Evolutionary conservation across 2,888 invertebrate genomes (phyloP), one percentile per base, ranked within the genome.

Genomic region (Cylindroiulus punctatus): DNA sequence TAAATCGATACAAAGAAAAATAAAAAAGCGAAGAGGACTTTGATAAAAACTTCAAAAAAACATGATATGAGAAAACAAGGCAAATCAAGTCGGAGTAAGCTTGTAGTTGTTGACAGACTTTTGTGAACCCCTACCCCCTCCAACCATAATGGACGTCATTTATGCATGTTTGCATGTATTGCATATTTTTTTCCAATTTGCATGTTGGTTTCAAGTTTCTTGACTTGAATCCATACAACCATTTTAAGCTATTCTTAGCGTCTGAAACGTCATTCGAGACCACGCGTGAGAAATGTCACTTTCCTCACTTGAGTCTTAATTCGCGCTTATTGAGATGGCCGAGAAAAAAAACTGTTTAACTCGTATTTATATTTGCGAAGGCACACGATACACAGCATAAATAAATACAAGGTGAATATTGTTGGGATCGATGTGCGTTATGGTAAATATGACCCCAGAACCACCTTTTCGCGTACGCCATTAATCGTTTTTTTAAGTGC

Each of bases 401-500:
- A 44, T 10, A 65, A 65, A 65, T 22, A 65, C 22, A 22, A 19
- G 57, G 10, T 65, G 5, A 8, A 7, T 22, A 65, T 65, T 65
- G 57, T 22, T 8, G 57, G 22, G 57, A 65, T 65, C 57, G 57
- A 65, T 65, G 57, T 22, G 57, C 44, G 57, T 22, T 22, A 65
- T 22, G 57, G 57, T 65, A 65, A 65, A 65, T 65, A 65, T 22
- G 57, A 65, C 19, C 22, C 22, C 22, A 22, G 52, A 22, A 10
- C 26, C 57, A 65, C 57, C 57, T 65, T 65, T 65, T 65, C 26
- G 57, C 22, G 8, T 10, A 65, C 19, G 26, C 7, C 57, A 65
- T 65, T 65, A 65, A 65, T 65, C 57, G 57, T 22, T 65, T 65
- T 65, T 57, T 65, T 65, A 65, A 65, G 57, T 65, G 57, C 57